A percentile compares a stretch with the other conserved stretches of the same genome.
Evolutionary conservation across 1,140 invertebrate genomes (phyloP).

Genomic region (Belonocnema kinseyi): DNA sequence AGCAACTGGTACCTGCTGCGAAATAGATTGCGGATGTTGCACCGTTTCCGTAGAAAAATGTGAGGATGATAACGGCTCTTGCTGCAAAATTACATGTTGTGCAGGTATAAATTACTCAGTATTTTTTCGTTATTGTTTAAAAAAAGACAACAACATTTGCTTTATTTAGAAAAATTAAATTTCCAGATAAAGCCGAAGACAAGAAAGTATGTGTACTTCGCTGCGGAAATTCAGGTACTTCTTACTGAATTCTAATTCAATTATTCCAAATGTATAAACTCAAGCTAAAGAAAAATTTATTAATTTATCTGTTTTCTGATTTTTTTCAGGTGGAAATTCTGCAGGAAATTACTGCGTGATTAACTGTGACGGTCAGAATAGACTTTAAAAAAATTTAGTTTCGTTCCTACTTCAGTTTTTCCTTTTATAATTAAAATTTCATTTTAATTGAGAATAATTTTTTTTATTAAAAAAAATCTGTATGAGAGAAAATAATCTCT

Average conservation of each 20-base stretch:
- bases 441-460: too few relatives aligned
- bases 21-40: constrained; percentile 11
- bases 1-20: background rate
- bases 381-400: too few relatives aligned
- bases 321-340: background rate
- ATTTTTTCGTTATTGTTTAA: background rate
- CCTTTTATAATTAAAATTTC: too few relatives aligned
- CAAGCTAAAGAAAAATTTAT: background rate
- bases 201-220: background rate
- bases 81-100: constrained; percentile 5
- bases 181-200: background rate
- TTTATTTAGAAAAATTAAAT: background rate
- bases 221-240: too few relatives aligned
- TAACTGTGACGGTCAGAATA: constrained; percentile 6
- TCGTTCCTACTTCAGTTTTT: too few relatives aligned
- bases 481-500: too few relatives aligned
- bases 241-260: too few relatives aligned
- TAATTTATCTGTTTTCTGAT: background rate
- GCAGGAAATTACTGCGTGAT: background rate
- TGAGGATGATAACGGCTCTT: background rate
- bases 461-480: too few relatives aligned
- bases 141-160: background rate
- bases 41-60: background rate
- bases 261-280: background rate
- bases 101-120: background rate